Evolutionary conservation across 2,888 invertebrate species (phyloP).

Genomic region (Nematopogon swammerdamellus): DNA sequence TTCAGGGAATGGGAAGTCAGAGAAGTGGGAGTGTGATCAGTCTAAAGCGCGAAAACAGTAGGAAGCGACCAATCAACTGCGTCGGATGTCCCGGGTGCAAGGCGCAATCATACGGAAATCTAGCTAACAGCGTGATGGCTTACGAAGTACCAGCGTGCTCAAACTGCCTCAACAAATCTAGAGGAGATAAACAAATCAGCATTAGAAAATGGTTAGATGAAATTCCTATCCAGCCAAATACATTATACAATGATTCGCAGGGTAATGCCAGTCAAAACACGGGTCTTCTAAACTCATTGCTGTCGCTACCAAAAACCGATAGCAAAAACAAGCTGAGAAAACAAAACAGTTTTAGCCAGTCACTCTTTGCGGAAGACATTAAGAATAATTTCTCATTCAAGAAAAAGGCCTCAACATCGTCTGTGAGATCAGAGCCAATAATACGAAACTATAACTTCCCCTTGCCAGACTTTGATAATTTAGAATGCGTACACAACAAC

Average conservation of each 20-base stretch:
- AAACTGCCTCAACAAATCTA: conserved; percentile 47
- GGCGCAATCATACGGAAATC: conserved; percentile 20
- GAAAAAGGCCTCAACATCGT: conserved; percentile 31
- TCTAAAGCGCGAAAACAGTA: conserved; percentile 60
- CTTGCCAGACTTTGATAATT: conserved; percentile 31
- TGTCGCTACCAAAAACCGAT: conserved; percentile 29
- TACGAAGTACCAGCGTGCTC: conserved; percentile 45
- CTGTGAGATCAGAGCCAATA: conserved; percentile 43
- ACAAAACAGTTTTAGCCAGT: conserved; percentile 32
- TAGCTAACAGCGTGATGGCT: conserved; percentile 35
- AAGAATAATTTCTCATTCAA: conserved; percentile 22
- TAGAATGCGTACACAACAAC: conserved; percentile 19
- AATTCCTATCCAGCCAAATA: conserved; percentile 51
- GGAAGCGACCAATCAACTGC: conserved; percentile 50
- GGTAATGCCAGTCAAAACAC: conserved; percentile 21
- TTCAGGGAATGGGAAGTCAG: conserved; percentile 46
- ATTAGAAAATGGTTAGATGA: conserved; percentile 75
- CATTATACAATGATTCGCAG: conserved; percentile 24
- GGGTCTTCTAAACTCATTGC: conserved; percentile 29
- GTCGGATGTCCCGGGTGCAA: conserved; percentile 68
- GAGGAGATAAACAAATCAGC: conserved; percentile 70
- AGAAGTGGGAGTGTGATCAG: conserved; percentile 54
- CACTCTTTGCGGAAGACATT: conserved; percentile 13
- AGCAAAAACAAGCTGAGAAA: conserved; percentile 28
- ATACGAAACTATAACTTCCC: conserved; percentile 39